Evolutionary conservation across 2,113 vertebrate species (phyloP).

Genomic region (Antechinus flavipes): DNA sequence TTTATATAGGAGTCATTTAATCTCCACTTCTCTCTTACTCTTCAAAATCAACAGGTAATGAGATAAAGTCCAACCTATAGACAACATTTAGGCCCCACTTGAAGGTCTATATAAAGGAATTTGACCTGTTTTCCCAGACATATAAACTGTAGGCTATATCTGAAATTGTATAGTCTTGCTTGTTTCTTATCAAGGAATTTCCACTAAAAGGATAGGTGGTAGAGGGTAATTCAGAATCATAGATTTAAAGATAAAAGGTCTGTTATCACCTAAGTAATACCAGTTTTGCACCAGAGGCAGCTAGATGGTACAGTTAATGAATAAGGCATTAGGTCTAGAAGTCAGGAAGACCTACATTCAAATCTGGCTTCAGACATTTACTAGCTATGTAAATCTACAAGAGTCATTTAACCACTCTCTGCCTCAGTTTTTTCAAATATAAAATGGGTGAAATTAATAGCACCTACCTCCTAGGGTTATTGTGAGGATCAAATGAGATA

Average conservation of each 20-base stretch:
- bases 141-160: background rate
- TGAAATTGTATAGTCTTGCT: background rate
- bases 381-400: too few relatives aligned
- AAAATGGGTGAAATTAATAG: too few relatives aligned
- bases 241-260: background rate
- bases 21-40: background rate
- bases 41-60: background rate
- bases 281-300: too few relatives aligned
- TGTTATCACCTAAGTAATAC: background rate
- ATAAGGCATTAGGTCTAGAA: too few relatives aligned
- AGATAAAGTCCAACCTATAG: background rate
- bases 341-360: too few relatives aligned
- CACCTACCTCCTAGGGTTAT: too few relatives aligned
- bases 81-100: background rate
- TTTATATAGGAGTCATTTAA: constrained; percentile 13
- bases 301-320: too few relatives aligned
- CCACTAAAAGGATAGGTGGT: background rate
- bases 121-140: background rate
- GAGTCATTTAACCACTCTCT: too few relatives aligned
- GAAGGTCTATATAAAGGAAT: background rate
- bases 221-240: background rate
- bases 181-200: background rate
- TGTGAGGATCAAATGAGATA: too few relatives aligned
- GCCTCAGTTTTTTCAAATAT: too few relatives aligned
- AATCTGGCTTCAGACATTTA: too few relatives aligned